Conservation (phyloP, 92 coral and sea anemone genomes). For the Porites cylindrica region DNA sequence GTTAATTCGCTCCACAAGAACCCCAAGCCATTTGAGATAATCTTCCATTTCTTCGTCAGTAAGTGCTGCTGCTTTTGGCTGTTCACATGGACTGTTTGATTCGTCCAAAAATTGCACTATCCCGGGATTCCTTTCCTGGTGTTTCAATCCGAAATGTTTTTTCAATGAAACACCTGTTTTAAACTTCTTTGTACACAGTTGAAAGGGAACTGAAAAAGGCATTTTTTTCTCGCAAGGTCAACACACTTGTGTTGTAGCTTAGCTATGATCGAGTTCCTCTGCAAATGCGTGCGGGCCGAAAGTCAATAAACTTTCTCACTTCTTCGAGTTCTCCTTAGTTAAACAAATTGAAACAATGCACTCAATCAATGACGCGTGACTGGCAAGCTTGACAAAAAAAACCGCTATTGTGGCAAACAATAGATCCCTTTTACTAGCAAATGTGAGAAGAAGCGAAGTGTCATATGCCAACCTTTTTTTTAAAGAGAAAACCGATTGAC, state of each 20-base stretch:
- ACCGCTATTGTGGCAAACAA: too few relatives aligned
- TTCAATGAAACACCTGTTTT: background rate
- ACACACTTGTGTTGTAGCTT: too few relatives aligned
- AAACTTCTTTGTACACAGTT: conserved; percentile 8
- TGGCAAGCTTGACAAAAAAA: too few relatives aligned
- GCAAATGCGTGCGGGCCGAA: background rate
- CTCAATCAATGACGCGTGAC: too few relatives aligned
- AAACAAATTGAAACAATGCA: too few relatives aligned
- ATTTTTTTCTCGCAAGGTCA: background rate
- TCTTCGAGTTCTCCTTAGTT: too few relatives aligned
- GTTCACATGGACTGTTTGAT: background rate
- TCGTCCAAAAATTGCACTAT: conserved; percentile 1
- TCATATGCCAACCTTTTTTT: too few relatives aligned
- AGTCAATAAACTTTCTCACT: background rate
- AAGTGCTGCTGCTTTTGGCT: conserved; percentile 1
- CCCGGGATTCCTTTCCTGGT: background rate
- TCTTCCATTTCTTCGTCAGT: background rate
- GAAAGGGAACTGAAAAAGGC: background rate
- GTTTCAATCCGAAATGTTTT: conserved; percentile 1
- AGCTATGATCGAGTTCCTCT: background rate
- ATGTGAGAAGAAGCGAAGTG: too few relatives aligned
- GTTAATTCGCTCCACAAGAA: background rate
- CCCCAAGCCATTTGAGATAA: background rate
- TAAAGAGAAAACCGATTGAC: too few relatives aligned
- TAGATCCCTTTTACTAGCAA: too few relatives aligned